phyloP scores from a whole-genome alignment of 2,797 vertebrate species.

The Peromyscus nudipes region DNA sequence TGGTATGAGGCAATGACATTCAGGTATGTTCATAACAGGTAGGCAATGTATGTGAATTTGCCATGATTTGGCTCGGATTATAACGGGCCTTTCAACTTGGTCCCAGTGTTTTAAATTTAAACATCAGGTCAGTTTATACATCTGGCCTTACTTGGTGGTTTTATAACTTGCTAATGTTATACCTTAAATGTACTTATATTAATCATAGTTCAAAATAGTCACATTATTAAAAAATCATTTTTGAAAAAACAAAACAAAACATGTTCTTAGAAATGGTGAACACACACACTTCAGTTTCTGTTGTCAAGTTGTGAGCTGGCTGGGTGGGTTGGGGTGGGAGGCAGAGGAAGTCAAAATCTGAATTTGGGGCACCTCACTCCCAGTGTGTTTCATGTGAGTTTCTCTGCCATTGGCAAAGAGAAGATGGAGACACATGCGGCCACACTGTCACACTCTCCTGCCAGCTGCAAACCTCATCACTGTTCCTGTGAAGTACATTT shows the following conservation, averaged over 20 bases:
- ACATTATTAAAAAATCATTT: slow-evolving; percentile 79
- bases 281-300: slow-evolving; percentile 62
- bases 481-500: slow-evolving; percentile 89
- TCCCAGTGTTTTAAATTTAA: slow-evolving; percentile 77
- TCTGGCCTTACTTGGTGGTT: slow-evolving; percentile 85
- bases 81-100: slow-evolving; percentile 70
- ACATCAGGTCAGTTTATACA: slow-evolving; percentile 78
- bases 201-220: slow-evolving; percentile 84
- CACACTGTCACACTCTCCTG: slow-evolving; percentile 84
- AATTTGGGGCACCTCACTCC: slow-evolving; percentile 68
- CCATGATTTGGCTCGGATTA: slow-evolving; percentile 64
- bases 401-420: slow-evolving; percentile 79
- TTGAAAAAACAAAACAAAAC: slow-evolving; percentile 54
- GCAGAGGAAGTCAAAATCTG: slow-evolving; percentile 51
- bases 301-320: slow-evolving; percentile 38
- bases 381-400: slow-evolving; percentile 75
- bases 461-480: slow-evolving; percentile 91
- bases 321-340: neutral
- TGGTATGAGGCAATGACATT: slow-evolving; percentile 19
- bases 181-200: slow-evolving; percentile 80
- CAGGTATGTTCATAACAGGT: slow-evolving; percentile 53
- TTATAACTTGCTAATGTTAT: slow-evolving; percentile 83
- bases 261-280: slow-evolving; percentile 76
- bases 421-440: slow-evolving; percentile 83
- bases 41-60: slow-evolving; percentile 62